Evolutionary conservation across 2,797 vertebrate species (phyloP).

Genomic region (Ibycter americanus): DNA sequence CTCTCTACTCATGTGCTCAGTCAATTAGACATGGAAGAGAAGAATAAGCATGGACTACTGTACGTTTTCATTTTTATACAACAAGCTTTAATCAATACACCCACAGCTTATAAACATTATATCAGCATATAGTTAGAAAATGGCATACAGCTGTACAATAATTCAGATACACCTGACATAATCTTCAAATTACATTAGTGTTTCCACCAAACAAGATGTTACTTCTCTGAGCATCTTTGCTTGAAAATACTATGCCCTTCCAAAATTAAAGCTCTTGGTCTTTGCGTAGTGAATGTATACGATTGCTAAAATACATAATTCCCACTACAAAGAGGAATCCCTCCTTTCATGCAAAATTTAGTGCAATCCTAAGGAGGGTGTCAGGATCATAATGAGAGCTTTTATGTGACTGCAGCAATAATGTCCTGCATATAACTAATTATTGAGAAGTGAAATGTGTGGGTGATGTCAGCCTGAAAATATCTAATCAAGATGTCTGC

Average conservation of each 20-base stretch:
- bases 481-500: conserved; percentile 25
- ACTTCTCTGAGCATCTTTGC: background rate
- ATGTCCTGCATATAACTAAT: background rate
- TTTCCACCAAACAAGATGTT: background rate
- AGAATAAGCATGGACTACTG: background rate
- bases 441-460: background rate
- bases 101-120: background rate
- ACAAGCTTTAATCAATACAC: background rate
- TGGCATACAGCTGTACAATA: background rate
- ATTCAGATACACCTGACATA: background rate
- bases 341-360: background rate
- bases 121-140: background rate
- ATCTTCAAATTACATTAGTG: background rate
- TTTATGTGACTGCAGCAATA: background rate
- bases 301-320: background rate
- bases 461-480: conserved; percentile 17
- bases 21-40: background rate
- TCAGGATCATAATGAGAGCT: background rate
- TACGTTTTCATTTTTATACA: background rate
- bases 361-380: background rate
- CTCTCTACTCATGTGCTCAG: background rate
- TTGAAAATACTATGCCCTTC: background rate
- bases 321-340: background rate
- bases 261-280: background rate
- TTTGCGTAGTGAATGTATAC: background rate